Conservation (phyloP, 2,113 vertebrate genomes). For the Sinosuthora webbiana region DNA sequence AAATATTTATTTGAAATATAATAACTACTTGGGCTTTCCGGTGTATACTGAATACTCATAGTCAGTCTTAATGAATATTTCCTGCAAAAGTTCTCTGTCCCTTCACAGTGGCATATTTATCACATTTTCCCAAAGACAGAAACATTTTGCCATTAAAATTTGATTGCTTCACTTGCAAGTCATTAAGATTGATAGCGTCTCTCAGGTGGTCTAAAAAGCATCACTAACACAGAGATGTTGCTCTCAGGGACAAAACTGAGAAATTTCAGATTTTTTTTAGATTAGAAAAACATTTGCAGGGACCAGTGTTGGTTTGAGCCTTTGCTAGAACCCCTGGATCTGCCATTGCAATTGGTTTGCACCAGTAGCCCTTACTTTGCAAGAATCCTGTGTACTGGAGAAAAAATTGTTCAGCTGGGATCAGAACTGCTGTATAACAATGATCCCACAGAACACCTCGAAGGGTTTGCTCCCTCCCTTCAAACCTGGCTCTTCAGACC, state of each 20-base stretch:
- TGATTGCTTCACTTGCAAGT: not conserved
- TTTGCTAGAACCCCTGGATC: not conserved
- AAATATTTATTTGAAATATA: not conserved
- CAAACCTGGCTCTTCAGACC: not conserved
- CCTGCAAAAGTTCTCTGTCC: not conserved
- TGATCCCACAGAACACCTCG: accelerated
- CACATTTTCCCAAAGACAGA: not conserved
- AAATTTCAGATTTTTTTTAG: not conserved
- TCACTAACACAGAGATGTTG: not conserved
- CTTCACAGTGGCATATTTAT: not conserved
- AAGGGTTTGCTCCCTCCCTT: not conserved
- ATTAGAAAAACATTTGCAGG: not conserved
- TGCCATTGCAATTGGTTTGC: not conserved
- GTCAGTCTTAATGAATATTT: not conserved
- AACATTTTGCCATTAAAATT: not conserved
- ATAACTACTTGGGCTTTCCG: not conserved
- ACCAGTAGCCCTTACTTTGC: not conserved
- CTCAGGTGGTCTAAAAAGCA: not conserved
- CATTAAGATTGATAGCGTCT: not conserved
- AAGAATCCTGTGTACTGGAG: not conserved
- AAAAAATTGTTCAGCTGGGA: not conserved
- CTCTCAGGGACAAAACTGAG: not conserved
- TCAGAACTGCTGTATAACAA: not conserved
- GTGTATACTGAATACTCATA: not conserved
- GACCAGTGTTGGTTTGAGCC: not conserved